These are phyloP conservation scores for Enteromius treurensis DNA, from an alignment of 2,797 vertebrate species.

Conservation along the genomic window DNA sequence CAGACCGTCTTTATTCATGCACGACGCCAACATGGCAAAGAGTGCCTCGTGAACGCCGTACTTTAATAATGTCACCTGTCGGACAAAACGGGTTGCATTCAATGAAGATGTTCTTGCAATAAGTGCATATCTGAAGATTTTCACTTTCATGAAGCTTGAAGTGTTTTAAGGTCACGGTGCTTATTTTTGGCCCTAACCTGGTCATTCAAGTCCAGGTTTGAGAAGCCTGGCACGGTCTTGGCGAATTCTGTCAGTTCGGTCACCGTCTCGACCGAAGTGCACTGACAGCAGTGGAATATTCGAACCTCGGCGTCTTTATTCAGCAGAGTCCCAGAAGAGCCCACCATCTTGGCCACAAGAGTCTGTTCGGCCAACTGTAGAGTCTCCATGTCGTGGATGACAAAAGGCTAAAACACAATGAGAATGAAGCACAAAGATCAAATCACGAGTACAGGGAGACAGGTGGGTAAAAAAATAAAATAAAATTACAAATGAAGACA, in stretches of 20 bases:
- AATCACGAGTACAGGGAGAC: neutral
- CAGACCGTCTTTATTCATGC: slow-evolving; percentile 90
- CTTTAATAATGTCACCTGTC: slow-evolving; percentile 82
- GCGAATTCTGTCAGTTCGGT: slow-evolving; percentile 88
- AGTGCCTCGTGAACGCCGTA: slow-evolving; percentile 89
- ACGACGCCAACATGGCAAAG: slow-evolving; percentile 87
- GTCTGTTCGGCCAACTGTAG: slow-evolving; percentile 87
- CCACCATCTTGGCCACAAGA: slow-evolving; percentile 82
- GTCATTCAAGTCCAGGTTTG: slow-evolving; percentile 83
- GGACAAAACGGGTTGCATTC: neutral
- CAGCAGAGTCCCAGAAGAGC: slow-evolving; percentile 77
- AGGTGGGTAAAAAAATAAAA: too few relatives aligned
- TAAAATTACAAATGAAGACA: too few relatives aligned
- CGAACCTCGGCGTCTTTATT: slow-evolving; percentile 86
- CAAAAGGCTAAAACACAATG: slow-evolving; percentile 79
- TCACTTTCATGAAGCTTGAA: neutral
- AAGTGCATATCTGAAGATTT: neutral
- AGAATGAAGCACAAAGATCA: neutral
- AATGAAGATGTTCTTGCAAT: neutral
- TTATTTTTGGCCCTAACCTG: slow-evolving; percentile 63
- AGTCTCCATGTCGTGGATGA: slow-evolving; percentile 89
- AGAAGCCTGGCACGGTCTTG: slow-evolving; percentile 87
- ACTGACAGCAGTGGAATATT: slow-evolving; percentile 89
- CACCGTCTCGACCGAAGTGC: slow-evolving; percentile 84
- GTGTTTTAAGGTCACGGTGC: neutral